These are phyloP conservation scores for Bothrops jararaca DNA, from an alignment of 2,113 vertebrate genomes.

Conservation along the genomic window DNA sequence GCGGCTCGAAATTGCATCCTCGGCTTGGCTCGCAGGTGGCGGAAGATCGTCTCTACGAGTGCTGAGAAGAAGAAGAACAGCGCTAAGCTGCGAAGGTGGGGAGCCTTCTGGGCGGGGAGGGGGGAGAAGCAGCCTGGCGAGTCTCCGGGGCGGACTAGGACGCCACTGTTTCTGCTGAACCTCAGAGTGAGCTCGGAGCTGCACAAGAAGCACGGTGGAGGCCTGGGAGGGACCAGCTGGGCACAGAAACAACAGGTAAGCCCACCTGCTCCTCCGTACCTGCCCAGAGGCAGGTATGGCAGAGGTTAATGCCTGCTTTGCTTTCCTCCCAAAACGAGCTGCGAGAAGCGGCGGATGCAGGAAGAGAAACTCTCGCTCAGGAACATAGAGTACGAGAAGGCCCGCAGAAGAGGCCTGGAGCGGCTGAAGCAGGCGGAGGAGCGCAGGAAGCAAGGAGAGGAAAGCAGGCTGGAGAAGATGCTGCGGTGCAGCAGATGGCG, in stretches of 20 bases:
- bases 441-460: conserved; percentile 60
- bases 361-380: conserved; percentile 68
- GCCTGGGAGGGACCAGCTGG: conserved; percentile 81
- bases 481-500: conserved; percentile 84
- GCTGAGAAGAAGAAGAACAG: conserved; percentile 81
- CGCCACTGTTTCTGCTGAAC: neutral
- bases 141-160: neutral
- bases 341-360: conserved; percentile 64
- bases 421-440: conserved; percentile 72
- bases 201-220: conserved; percentile 74
- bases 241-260: conserved; percentile 77
- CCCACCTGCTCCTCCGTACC: fast-evolving
- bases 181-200: conserved; percentile 77
- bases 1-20: neutral
- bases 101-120: neutral
- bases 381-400: conserved; percentile 71
- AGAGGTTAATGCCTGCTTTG: neutral
- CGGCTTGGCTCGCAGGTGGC: conserved; percentile 69
- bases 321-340: conserved; percentile 62
- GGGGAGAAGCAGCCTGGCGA: too few relatives aligned
- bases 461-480: conserved; percentile 63
- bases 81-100: conserved; percentile 76
- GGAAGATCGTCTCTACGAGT: conserved; percentile 77
- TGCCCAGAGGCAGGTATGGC: neutral
- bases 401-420: conserved; percentile 71